phyloP scores from a whole-genome alignment of 2,797 vertebrate genomes.

The Sebastes hubbsi region DNA sequence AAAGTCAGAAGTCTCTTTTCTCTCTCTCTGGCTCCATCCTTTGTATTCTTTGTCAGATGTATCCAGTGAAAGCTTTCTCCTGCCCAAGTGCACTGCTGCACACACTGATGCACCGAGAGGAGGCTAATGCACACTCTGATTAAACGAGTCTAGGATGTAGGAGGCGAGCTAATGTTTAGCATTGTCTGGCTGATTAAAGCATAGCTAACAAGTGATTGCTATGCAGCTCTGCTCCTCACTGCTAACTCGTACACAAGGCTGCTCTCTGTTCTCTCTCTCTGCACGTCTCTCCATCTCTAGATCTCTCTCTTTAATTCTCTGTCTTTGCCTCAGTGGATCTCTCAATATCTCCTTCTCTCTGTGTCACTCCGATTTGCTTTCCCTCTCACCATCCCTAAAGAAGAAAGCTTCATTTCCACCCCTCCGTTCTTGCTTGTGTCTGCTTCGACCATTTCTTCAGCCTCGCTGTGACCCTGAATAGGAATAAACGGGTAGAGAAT shows the following conservation, averaged over 20 bases:
- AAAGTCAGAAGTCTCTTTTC: conserved; percentile 2
- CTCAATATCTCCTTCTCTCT: conserved; percentile 1
- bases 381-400: background rate
- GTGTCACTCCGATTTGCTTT: conserved; percentile 33
- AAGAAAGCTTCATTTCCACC: conserved; percentile 13
- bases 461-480: background rate
- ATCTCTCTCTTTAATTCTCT: conserved; percentile 48
- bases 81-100: background rate
- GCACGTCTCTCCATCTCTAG: conserved; percentile 35
- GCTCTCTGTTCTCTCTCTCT: conserved; percentile 61
- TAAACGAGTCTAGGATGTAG: conserved; percentile 59
- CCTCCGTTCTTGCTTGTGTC: background rate
- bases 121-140: conserved; percentile 51
- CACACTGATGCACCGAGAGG: conserved; percentile 26
- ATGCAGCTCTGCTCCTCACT: conserved; percentile 74
- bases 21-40: background rate
- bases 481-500: background rate
- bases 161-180: conserved; percentile 67
- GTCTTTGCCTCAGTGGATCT: conserved; percentile 40
- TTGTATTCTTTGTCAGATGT: background rate
- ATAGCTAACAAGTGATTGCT: conserved; percentile 74
- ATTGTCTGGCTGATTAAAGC: conserved; percentile 74
- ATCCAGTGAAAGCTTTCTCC: conserved; percentile 10
- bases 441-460: background rate
- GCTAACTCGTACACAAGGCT: conserved; percentile 73